A percentile compares a stretch with the other conserved stretches of the same genome.
Evolutionary conservation across 53 echinoderm and acorn worm genomes (phyloP).

Genomic region (Holothuria leucospilota): DNA sequence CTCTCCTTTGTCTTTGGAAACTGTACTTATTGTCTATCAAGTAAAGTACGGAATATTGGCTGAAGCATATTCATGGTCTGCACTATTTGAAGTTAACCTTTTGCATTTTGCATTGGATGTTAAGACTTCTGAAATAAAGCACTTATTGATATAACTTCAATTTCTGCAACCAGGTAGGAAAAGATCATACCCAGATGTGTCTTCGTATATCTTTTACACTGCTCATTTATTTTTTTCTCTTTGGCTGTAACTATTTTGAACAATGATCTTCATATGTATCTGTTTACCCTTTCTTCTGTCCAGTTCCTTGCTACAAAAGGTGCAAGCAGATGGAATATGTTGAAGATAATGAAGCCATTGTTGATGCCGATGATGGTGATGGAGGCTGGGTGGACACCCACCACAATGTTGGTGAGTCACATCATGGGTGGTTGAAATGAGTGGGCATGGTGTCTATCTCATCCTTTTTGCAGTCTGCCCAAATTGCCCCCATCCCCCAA

Average conservation of each 20-base stretch:
- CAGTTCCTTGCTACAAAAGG: constrained; percentile 95
- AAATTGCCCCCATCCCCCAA: too few species aligned
- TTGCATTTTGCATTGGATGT: too few species aligned
- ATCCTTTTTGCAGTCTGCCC: too few species aligned
- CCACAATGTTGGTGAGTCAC: constrained; percentile 80
- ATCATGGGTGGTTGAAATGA: not conserved
- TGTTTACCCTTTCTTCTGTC: not conserved
- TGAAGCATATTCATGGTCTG: too few species aligned
- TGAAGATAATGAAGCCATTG: constrained; percentile 94
- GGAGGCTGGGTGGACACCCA: constrained; percentile 99
- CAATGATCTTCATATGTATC: not conserved
- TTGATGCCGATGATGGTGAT: constrained; percentile 93
- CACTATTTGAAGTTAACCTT: too few species aligned
- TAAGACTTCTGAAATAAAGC: too few species aligned
- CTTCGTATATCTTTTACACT: not conserved
- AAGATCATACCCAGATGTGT: too few species aligned
- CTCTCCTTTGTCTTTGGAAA: too few species aligned
- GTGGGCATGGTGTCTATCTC: too few species aligned
- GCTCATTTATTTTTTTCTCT: not conserved
- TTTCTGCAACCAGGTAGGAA: not conserved
- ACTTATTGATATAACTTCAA: not conserved
- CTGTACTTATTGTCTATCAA: too few species aligned
- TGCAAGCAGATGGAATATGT: constrained; percentile 99
- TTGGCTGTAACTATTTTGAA: too few species aligned
- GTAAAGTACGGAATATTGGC: too few species aligned